A percentile compares a stretch with the other conserved stretches of the same genome.
phyloP scores from a whole-genome alignment of 2,888 invertebrate genomes.

The Sinohyriopsis cumingii region DNA sequence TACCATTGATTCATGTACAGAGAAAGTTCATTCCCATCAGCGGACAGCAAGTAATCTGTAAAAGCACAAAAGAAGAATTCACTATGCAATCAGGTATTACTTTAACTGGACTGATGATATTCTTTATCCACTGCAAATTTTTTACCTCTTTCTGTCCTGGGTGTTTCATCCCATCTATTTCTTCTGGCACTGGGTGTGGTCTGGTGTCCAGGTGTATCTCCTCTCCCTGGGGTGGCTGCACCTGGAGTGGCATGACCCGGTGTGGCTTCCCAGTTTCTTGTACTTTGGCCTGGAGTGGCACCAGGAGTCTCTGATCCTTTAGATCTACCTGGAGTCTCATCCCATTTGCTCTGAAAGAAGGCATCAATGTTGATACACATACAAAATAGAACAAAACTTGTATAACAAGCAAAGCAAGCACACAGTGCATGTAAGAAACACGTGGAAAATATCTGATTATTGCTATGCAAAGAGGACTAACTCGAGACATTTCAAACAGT shows the following conservation, averaged over 20 bases:
- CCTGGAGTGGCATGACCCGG: constrained; percentile 94
- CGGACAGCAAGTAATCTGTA: too few relatives aligned
- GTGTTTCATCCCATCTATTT: constrained; percentile 99
- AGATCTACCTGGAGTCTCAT: constrained; percentile 91
- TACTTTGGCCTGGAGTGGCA: constrained; percentile 90
- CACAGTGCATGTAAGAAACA: too few relatives aligned
- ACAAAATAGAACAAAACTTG: too few relatives aligned
- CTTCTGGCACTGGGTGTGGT: constrained; percentile 79
- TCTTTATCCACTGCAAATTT: neutral
- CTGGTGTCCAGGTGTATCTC: constrained; percentile 75
- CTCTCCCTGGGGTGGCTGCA: constrained; percentile 74
- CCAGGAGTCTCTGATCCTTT: constrained; percentile 73
- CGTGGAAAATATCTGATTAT: too few relatives aligned
- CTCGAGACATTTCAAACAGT: too few relatives aligned
- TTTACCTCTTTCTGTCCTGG: constrained; percentile 91
- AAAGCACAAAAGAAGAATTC: too few relatives aligned
- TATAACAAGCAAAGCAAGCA: too few relatives aligned
- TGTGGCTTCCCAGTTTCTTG: constrained; percentile 97
- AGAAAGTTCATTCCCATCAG: too few relatives aligned
- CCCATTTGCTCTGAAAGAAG: constrained; percentile 78
- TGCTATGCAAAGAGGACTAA: too few relatives aligned
- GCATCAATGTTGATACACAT: neutral
- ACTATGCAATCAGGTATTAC: too few relatives aligned
- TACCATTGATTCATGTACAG: too few relatives aligned
- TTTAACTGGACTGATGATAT: neutral